phyloP scores from a whole-genome alignment of 2,888 invertebrate species.

The Linyphia triangularis region DNA sequence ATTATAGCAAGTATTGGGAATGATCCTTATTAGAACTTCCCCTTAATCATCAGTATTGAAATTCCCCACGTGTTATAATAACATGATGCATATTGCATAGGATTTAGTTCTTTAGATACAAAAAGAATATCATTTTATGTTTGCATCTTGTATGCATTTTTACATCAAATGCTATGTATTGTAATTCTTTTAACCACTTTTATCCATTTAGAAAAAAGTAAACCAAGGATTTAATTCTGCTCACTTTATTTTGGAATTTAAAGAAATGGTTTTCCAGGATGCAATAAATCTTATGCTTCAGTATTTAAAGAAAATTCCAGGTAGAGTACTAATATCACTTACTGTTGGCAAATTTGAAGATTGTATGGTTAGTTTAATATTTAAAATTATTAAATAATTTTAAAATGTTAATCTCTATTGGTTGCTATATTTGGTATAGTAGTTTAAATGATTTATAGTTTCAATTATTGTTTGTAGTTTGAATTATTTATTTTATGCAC shows the following conservation, averaged over 20 bases:
- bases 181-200: neutral
- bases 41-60: too few relatives aligned
- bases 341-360: neutral
- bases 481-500: too few relatives aligned
- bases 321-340: slow-evolving; percentile 20
- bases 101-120: too few relatives aligned
- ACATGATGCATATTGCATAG: too few relatives aligned
- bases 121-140: too few relatives aligned
- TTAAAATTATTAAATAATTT: neutral
- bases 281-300: slow-evolving; percentile 96
- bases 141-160: too few relatives aligned
- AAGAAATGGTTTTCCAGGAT: slow-evolving; percentile 92
- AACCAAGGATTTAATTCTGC: slow-evolving; percentile 45
- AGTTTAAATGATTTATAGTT: too few relatives aligned
- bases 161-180: neutral
- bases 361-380: neutral
- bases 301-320: slow-evolving; percentile 95
- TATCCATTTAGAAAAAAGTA: slow-evolving; percentile 75
- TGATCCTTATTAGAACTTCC: too few relatives aligned
- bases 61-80: too few relatives aligned
- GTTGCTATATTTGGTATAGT: too few relatives aligned
- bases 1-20: too few relatives aligned
- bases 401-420: neutral
- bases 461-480: too few relatives aligned
- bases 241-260: slow-evolving; percentile 80